Evolutionary conservation across 2,797 vertebrate species (phyloP), one percentile per base, ranked within the genome.

Genomic region (Dermochelys coriacea): DNA sequence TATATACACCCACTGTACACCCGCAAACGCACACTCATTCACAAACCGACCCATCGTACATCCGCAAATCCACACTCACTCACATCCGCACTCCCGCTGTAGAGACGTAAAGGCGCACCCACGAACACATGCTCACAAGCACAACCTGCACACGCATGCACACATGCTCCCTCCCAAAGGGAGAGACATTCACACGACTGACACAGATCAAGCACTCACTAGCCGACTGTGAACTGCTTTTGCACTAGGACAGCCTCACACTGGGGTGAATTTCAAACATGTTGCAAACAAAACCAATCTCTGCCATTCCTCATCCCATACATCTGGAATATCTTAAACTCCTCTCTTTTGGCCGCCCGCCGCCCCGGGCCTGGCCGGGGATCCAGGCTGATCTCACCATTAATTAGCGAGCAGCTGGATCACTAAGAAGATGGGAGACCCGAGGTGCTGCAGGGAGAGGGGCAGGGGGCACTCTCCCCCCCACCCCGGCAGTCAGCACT

Each of bases 41-140:
- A 90, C n/a, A 92, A 90, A 92, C 87, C 84, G 54, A 74, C 86
- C 87, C 79, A 75, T 64, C 52, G 51, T 29, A 59, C 52, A 49
- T 29, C 74, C 61, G 64, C 77, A 84, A 34, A 80, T 61, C 50
- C 80, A 59, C 50, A 59, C 86, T 82, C 25, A 74, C 14, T 11
- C 50, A 59, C 52, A n/a, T 3, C 51, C n/a, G 10, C 23, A 31
- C 50, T 8, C 34, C 34, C 45, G 29, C 29, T 7, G 50, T 9
- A 34, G 61, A 64, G 18, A 18, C 12, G 11, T 55, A 79, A 47
- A n/a, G 21, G 64, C 27, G 23, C 50, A 34, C 41, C 8, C 51
- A 80, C 80, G 45, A 41, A 64, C 51, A 34, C 82, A 84, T 52
- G 51, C 80, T 59, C 52, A 61, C 64, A 81, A 45, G 49, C 61